These are phyloP conservation scores for Eospalax fontanierii DNA, from an alignment of 2,797 vertebrate genomes.

Conservation along the genomic window DNA sequence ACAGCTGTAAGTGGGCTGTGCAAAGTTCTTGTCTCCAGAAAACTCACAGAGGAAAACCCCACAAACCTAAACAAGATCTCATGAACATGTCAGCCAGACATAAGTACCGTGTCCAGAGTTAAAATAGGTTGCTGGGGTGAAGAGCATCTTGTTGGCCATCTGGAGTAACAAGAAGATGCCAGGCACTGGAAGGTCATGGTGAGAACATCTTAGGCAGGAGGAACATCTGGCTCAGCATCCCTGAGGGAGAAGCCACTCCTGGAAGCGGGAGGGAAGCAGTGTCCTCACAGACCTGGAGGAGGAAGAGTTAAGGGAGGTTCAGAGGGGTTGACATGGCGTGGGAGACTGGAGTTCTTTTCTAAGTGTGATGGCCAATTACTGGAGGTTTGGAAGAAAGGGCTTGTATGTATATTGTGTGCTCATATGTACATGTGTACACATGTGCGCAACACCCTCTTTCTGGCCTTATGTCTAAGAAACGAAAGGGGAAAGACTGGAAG, in stretches of 20 bases:
- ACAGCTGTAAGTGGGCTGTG: neutral
- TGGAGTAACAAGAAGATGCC: neutral
- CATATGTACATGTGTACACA: fast-evolving
- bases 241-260: neutral
- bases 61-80: neutral
- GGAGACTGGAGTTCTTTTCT: constrained; percentile 11
- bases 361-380: neutral
- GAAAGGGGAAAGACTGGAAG: neutral
- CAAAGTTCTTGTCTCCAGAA: neutral
- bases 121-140: neutral
- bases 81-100: neutral
- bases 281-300: neutral
- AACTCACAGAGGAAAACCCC: neutral
- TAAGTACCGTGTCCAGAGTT: neutral
- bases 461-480: neutral
- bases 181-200: constrained; percentile 39
- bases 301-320: neutral
- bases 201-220: constrained; percentile 3
- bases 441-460: no score
- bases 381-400: neutral
- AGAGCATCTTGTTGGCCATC: neutral
- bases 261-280: neutral
- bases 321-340: neutral
- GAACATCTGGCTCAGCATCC: constrained; percentile 15
- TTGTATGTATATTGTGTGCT: neutral